Conservation (phyloP, 2,113 vertebrate species). For the Carassius carassius region DNA sequence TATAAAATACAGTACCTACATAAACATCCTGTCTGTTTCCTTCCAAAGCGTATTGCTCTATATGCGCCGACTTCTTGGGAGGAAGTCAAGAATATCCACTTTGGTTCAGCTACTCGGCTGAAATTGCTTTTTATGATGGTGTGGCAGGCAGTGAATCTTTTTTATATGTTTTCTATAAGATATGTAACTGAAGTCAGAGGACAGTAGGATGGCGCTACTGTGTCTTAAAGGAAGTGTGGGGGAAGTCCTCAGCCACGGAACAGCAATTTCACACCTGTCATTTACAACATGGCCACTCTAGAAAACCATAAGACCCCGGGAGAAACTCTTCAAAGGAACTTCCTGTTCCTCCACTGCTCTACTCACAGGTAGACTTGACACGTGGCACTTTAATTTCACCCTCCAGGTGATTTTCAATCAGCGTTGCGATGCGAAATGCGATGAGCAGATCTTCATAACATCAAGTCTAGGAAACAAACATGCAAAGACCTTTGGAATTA, state of each 20-base stretch:
- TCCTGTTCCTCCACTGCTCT: background rate
- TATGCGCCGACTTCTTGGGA: constrained; percentile 23
- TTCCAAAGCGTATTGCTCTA: background rate
- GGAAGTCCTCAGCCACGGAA: constrained; percentile 18
- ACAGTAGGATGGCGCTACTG: constrained; percentile 15
- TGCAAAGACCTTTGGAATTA: background rate
- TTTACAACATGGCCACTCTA: constrained; percentile 21
- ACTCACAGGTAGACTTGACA: background rate
- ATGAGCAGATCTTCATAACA: background rate
- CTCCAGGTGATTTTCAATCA: constrained; percentile 30
- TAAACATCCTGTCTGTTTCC: constrained; percentile 29
- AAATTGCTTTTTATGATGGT: constrained; percentile 54
- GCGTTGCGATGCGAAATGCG: background rate
- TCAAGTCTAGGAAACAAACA: background rate
- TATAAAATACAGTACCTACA: constrained; percentile 25
- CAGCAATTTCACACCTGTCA: constrained; percentile 34
- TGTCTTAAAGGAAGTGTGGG: constrained; percentile 27
- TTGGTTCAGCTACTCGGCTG: constrained; percentile 34
- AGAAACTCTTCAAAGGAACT: constrained; percentile 36
- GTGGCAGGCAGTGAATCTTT: constrained; percentile 54
- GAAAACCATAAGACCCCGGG: background rate
- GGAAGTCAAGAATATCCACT: constrained; percentile 46
- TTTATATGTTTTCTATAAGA: constrained; percentile 57
- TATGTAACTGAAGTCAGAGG: constrained; percentile 52
- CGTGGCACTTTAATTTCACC: constrained; percentile 33